phyloP scores from a whole-genome alignment of 2,113 vertebrate species.

The Ahaetulla prasina region DNA sequence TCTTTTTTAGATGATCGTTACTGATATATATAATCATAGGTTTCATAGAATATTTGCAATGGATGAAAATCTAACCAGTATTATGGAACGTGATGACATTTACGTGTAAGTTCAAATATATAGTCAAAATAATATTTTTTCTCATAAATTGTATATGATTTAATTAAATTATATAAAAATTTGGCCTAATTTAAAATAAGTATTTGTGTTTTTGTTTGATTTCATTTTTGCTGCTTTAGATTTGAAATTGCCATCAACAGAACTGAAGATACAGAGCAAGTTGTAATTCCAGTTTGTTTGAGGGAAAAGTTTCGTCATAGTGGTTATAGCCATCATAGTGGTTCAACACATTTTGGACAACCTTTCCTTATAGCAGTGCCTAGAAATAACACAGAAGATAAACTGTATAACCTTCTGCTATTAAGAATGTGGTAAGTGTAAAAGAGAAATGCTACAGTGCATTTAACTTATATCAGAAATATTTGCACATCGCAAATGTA shows the following conservation, averaged over 20 bases:
- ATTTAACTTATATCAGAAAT: background rate
- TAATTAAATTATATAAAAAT: slow-evolving; percentile 29
- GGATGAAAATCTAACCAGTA: slow-evolving; percentile 97
- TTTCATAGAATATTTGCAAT: slow-evolving; percentile 97
- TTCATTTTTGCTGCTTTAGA: slow-evolving; percentile 42
- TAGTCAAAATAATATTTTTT: background rate
- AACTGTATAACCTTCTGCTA: slow-evolving; percentile 93
- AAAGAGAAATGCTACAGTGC: background rate
- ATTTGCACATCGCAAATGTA: background rate
- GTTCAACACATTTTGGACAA: slow-evolving; percentile 89
- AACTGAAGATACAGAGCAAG: slow-evolving; percentile 90
- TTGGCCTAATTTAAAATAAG: background rate
- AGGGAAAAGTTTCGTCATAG: slow-evolving; percentile 94
- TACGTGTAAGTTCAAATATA: slow-evolving; percentile 85
- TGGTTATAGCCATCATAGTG: slow-evolving; percentile 90
- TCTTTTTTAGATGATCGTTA: slow-evolving; percentile 85
- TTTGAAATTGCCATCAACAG: slow-evolving; percentile 86
- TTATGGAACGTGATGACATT: slow-evolving; percentile 98
- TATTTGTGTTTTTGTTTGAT: background rate
- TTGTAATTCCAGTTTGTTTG: slow-evolving; percentile 93
- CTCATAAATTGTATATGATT: background rate
- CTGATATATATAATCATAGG: slow-evolving; percentile 98
- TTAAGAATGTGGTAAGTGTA: slow-evolving; percentile 85
- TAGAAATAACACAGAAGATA: slow-evolving; percentile 91
- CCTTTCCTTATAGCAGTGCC: slow-evolving; percentile 96